Evolutionary conservation across 92 coral and sea anemone species (phyloP), one percentile per base, ranked within the genome.

Genomic region (Ricordea florida): DNA sequence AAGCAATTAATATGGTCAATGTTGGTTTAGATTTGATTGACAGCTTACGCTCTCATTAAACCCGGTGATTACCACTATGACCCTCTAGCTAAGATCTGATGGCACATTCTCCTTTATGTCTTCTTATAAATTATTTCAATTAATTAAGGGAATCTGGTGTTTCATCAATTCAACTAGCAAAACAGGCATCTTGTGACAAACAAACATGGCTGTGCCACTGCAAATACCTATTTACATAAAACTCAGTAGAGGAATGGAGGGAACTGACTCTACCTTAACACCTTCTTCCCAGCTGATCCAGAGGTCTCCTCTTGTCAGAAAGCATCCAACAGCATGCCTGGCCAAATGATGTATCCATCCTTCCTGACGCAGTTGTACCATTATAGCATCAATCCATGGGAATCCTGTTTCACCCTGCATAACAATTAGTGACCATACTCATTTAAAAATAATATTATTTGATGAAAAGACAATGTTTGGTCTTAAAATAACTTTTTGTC

Each of bases 221-320:
- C 8, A 37, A 37, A 8, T 8, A 8, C n/a, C 9, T 8, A 37
- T 37, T 37, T 37, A 37, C 9, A 37, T 8, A 37, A 37, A 37
- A 37, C n/a, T 37, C 9, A 37, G 44, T 37, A 37, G n/a, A 37
- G 44, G 9, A 37, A n/a, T 8, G 44, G 8, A 8, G 44, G n/a
- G 44, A 37, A 8, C n/a, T 18, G 31, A 26, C 30, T 18, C 61
- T 53, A 85, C 94, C 85, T 85, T 89, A 17, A 81, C 65, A 5
- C 98, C 98, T 66, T 87, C 93, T 69, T 93, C 97, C 98, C 98
- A 93, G 76, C 89, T 90, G 47, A 90, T 77, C 97, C 97, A 93
- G 18, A 93, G 93, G 60, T 81, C 81, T 14, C 98, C 98, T 84
- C 96, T 84, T 0, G 98, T 93, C 36, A 93, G 83, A 58, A 93